phyloP scores from a whole-genome alignment of 2,888 invertebrate species.

The Heliconius erato region DNA sequence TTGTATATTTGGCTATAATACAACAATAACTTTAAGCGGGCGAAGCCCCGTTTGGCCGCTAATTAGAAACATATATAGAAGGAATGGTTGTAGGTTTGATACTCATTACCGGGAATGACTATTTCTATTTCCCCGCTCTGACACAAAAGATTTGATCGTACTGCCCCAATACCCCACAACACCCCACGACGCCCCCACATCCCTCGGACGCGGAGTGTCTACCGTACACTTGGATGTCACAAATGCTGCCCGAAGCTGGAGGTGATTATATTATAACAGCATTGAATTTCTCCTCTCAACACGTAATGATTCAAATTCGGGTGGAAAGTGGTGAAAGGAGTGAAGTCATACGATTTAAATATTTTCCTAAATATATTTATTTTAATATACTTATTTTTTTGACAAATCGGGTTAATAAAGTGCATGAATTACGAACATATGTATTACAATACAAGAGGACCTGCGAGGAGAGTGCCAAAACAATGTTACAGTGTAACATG shows the following conservation, averaged over 20 bases:
- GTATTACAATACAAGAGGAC: neutral
- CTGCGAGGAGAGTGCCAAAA: neutral
- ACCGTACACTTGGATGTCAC: conserved; percentile 69
- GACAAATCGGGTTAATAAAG: conserved; percentile 19
- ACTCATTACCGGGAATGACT: no score
- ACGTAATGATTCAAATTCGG: no score
- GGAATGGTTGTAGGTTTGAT: no score
- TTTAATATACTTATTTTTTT: neutral
- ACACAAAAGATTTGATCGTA: neutral
- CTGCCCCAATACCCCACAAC: conserved; percentile 10
- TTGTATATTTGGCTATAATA: no score
- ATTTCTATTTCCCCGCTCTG: no score
- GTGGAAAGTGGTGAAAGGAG: no score
- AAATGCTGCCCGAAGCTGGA: conserved; percentile 81
- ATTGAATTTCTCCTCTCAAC: no score
- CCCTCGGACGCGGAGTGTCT: conserved; percentile 34
- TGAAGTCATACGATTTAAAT: neutral
- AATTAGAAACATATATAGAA: no score
- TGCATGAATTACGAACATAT: conserved; percentile 18
- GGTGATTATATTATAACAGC: conserved; percentile 67
- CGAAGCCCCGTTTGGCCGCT: no score
- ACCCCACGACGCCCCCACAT: conserved; percentile 25
- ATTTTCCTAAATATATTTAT: conserved; percentile 2
- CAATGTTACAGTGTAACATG: neutral
- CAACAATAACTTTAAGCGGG: no score